Percentiles rank a stretch among this genome's conserved stretches.
These are phyloP conservation scores for Melanotaenia duboulayi DNA, from an alignment of 2,113 vertebrate genomes.

Conservation along the genomic window DNA sequence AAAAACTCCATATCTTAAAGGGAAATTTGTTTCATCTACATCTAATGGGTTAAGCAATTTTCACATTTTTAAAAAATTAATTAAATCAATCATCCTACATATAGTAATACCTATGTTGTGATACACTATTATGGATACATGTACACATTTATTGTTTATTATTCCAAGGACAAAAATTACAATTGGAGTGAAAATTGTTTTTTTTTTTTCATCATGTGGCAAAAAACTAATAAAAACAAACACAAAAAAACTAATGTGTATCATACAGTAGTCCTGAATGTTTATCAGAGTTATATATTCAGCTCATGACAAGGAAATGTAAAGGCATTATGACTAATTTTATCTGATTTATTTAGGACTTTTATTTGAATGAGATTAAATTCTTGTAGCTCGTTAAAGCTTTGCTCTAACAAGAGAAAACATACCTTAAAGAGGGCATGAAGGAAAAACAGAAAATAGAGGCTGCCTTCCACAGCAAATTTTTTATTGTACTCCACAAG, in stretches of 20 bases:
- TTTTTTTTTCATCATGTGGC: neutral
- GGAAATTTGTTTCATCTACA: neutral
- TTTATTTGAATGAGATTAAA: constrained; percentile 9
- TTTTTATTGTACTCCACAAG: neutral
- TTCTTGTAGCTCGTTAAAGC: neutral
- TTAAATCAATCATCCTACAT: neutral
- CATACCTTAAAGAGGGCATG: neutral
- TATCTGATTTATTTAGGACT: neutral
- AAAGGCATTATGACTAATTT: constrained; percentile 15
- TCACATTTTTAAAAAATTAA: neutral
- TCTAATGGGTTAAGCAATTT: neutral
- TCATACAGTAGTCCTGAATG: neutral
- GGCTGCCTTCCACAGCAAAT: neutral
- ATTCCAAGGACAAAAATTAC: neutral
- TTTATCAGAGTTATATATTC: neutral
- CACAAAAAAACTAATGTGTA: neutral
- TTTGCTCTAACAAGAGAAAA: neutral
- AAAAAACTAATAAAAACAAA: neutral
- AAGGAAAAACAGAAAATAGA: constrained; percentile 7
- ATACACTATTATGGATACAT: neutral
- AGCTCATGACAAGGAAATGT: constrained; percentile 1
- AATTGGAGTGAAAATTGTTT: neutral
- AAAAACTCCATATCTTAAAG: neutral
- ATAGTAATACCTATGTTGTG: neutral
- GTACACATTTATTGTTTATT: too few species aligned